Percentiles rank a stretch among this genome's conserved stretches.
These are phyloP conservation scores for Troides oblongomaculatus DNA, from an alignment of 2,888 invertebrate genomes.

Conservation along the genomic window DNA sequence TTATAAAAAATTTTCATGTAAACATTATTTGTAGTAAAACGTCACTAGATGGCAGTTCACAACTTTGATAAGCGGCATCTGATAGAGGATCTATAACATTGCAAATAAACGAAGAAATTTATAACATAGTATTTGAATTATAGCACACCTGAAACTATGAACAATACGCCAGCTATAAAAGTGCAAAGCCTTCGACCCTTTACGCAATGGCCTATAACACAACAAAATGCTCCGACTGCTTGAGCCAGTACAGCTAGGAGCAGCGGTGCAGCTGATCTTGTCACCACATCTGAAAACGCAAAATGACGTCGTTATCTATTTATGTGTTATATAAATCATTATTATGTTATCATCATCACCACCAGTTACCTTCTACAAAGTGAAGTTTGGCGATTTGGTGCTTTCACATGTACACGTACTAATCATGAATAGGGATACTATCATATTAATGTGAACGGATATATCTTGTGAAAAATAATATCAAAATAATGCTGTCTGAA, in stretches of 20 bases:
- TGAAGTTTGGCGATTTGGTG: no score
- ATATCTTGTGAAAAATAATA: no score
- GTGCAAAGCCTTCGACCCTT: conserved; percentile 88
- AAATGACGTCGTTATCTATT: neutral
- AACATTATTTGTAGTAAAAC: no score
- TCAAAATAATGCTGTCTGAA: no score
- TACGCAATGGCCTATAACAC: conserved; percentile 89
- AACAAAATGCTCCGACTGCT: conserved; percentile 88
- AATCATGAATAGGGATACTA: no score
- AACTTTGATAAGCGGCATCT: no score
- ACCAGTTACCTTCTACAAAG: no score
- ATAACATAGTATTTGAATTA: neutral
- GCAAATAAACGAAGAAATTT: neutral
- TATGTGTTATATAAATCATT: neutral
- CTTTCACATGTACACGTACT: no score
- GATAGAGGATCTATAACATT: neutral
- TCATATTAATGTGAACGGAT: no score
- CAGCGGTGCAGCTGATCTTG: conserved; percentile 90
- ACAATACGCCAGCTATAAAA: conserved; percentile 91
- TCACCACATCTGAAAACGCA: conserved; percentile 88
- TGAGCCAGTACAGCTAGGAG: conserved; percentile 88
- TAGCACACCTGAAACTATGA: conserved; percentile 91
- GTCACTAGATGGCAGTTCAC: no score
- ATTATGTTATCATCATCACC: no score
- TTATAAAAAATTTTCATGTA: no score